Base-by-base conservation (phyloP, 2,113 vertebrate genomes). In the Xenopus laevis region DNA sequence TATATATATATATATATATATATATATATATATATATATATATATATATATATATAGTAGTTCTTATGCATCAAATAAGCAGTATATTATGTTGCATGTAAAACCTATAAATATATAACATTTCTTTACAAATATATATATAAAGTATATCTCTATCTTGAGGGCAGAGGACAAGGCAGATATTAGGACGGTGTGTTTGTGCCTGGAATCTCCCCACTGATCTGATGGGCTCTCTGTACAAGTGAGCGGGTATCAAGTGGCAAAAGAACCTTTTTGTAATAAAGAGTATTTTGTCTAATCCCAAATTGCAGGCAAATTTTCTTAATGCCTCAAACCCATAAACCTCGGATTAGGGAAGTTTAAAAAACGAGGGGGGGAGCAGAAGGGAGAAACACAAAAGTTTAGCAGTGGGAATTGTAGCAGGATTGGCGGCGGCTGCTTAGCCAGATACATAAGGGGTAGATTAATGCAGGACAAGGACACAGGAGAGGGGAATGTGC, bases 281-380 rank as follows among this genome's bases (percentile, higher is more conserved):
- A 90, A n/a, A 91, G 88, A 93, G 88, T 90, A 91, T 92, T 92
- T 94, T 92, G 91, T 94, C 91, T 96, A 95, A 96, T 94, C 93
- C 94, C 89, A 92, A 91, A 93, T 91, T 94, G 93, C 89, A 85
- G 89, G 86, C 86, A 91, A 91, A 89, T 92, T 92, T 91, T 91
- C 89, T 89, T 92, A 92, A 91, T 89, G 92, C 91, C 91, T 90
- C 92, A 91, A 27, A 87, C 89, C 87, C 86, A 81, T 92, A 94
- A 94, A 90, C 86, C 92, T 85, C 79, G 92, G 93, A 94, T 93
- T 94, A 93, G 83, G 83, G 81, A 85, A 86, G 86, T 80, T 83
- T 83, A 74, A 72, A n/a, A 79, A 69, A 50, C 52, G 55, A 17
- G 6, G 27, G 66, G 23, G 68, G 62, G 72, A 69, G 63, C 40